Conservation (phyloP, 2,113 vertebrate species). For the Chrysochloris asiatica region DNA sequence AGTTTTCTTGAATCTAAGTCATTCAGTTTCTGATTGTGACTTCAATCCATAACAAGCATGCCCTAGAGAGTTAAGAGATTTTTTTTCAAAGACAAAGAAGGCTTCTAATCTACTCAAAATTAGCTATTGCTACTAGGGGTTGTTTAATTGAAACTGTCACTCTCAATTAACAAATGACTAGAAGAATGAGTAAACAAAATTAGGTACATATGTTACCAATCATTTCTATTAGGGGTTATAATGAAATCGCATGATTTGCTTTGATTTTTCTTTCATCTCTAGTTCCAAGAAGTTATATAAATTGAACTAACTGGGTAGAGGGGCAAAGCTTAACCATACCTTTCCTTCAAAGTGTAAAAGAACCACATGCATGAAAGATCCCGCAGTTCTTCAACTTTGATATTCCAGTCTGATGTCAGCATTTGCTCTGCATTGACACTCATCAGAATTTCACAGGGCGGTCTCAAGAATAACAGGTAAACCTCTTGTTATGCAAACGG, state of each 20-base stretch:
- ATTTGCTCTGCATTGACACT: not conserved
- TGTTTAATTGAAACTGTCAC: conserved; percentile 85
- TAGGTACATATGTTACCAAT: conserved; percentile 80
- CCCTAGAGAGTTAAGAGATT: conserved; percentile 75
- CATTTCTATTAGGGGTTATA: conserved; percentile 71
- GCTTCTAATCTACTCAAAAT: conserved; percentile 82
- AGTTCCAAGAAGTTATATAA: conserved; percentile 66
- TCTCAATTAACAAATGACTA: conserved; percentile 82
- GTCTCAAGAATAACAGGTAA: not conserved
- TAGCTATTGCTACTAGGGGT: conserved; percentile 81
- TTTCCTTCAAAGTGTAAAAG: conserved; percentile 48
- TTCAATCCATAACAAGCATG: conserved; percentile 80
- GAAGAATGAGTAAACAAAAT: conserved; percentile 68
- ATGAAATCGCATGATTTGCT: conserved; percentile 74
- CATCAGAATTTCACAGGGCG: not conserved
- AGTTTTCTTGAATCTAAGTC: conserved; percentile 79
- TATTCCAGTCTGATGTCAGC: not conserved
- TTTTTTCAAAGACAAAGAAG: conserved; percentile 82
- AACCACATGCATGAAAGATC: conserved; percentile 3
- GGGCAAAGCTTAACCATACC: conserved; percentile 35
- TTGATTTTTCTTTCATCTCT: conserved; percentile 80
- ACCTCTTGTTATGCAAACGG: not conserved
- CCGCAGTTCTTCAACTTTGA: not conserved
- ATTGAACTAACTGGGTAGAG: conserved; percentile 62
- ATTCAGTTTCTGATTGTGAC: conserved; percentile 66